Conservation (phyloP, 2,797 vertebrate genomes). For the Megaceryle alcyon region DNA sequence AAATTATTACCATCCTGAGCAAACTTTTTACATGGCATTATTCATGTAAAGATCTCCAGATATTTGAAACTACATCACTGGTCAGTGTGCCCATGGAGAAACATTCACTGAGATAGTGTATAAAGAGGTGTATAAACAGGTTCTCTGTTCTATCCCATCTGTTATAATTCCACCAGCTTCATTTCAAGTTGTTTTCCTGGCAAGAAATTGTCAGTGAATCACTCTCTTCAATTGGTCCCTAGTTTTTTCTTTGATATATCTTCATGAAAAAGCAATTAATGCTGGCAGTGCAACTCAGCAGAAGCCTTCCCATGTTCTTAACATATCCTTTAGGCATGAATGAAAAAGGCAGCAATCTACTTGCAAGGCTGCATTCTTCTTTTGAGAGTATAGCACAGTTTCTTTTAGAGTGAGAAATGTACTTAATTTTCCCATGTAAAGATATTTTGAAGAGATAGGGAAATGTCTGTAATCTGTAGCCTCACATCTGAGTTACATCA, state of each 20-base stretch:
- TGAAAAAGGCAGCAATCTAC: neutral
- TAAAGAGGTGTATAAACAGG: neutral
- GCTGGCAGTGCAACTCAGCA: neutral
- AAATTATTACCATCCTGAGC: neutral
- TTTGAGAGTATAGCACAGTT: neutral
- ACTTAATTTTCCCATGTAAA: neutral
- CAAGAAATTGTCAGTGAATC: neutral
- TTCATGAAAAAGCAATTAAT: conserved; percentile 4
- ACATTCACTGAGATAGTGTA: neutral
- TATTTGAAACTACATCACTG: neutral
- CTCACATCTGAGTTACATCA: neutral
- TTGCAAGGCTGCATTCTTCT: neutral
- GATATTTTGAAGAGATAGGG: neutral
- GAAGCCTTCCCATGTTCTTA: neutral
- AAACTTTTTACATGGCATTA: neutral
- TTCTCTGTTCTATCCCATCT: neutral
- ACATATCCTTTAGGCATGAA: neutral
- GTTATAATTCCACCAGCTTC: neutral
- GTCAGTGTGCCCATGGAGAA: neutral
- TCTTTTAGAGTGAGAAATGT: neutral
- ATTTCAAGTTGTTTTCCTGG: neutral
- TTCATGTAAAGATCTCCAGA: neutral
- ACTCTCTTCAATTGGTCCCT: neutral
- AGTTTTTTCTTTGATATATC: conserved; percentile 12
- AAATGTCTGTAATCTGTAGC: neutral